Percentiles rank a stretch among this genome's conserved stretches.
Evolutionary conservation across 2,113 vertebrate species (phyloP).

Genomic region (Hoplias malabaricus): DNA sequence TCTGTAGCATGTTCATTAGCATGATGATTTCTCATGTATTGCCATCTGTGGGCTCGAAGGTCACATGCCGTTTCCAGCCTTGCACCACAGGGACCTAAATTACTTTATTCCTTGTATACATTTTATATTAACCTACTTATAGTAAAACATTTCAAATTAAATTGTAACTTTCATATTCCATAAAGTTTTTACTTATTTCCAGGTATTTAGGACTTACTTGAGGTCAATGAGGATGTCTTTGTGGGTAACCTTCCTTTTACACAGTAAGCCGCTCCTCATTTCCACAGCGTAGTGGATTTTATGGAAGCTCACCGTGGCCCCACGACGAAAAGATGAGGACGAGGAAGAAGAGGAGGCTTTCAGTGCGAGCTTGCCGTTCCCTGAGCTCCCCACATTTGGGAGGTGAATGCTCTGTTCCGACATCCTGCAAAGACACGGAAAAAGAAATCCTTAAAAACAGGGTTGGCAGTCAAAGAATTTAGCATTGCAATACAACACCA

Average conservation of each 20-base stretch:
- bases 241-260: conserved; percentile 46
- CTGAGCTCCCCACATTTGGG: neutral
- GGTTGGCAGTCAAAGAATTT: neutral
- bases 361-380: neutral
- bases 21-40: too few species aligned
- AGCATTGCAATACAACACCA: neutral
- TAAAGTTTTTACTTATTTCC: too few species aligned
- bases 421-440: conserved; percentile 5
- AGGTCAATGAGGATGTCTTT: conserved; percentile 73
- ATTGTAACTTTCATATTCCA: too few species aligned
- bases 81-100: too few species aligned
- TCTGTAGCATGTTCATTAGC: too few species aligned
- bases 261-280: conserved; percentile 45
- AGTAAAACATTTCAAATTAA: too few species aligned
- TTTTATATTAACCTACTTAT: too few species aligned
- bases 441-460: neutral
- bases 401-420: conserved; percentile 13
- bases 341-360: neutral
- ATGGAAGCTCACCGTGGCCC: conserved; percentile 70
- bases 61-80: too few species aligned
- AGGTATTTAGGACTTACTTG: conserved; percentile 63
- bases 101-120: too few species aligned
- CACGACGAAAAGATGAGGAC: neutral
- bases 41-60: too few species aligned
- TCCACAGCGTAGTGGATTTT: conserved; percentile 68